Conservation (phyloP, 2,113 vertebrate species). For the Canis aureus region DNA sequence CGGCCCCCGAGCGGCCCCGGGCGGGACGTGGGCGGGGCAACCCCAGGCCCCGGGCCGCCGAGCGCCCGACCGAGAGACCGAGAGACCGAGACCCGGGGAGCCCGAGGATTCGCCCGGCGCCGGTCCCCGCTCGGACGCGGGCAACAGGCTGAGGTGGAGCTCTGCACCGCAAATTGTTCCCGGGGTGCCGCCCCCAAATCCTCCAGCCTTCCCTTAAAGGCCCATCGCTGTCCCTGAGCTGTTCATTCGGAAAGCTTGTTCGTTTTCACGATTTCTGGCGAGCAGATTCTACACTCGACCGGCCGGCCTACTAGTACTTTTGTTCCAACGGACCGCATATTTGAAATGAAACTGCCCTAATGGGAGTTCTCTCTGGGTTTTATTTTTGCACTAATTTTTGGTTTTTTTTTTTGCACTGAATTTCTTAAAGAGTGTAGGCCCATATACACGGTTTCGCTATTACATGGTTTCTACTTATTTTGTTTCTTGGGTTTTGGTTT, state of each 20-base stretch:
- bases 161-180: not conserved
- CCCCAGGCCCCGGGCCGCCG: not conserved
- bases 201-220: slow-evolving; percentile 29
- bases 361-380: not conserved
- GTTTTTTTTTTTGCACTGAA: not conserved
- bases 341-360: not conserved
- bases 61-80: not conserved
- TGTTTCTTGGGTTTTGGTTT: not conserved
- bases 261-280: not conserved
- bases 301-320: slow-evolving; percentile 8
- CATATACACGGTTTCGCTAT: not conserved
- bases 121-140: fast-evolving
- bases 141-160: slow-evolving; percentile 23
- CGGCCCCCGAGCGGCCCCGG: not conserved
- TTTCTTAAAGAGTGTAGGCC: not conserved
- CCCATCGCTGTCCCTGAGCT: not conserved
- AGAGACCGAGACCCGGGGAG: not conserved
- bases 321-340: not conserved
- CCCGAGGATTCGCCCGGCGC: not conserved
- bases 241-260: not conserved
- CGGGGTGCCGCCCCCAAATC: not conserved
- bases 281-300: not conserved
- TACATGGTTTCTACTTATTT: not conserved
- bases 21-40: not conserved
- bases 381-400: slow-evolving; percentile 1